Evolutionary conservation across 2,113 vertebrate genomes (phyloP).

Genomic region (Indri indri): DNA sequence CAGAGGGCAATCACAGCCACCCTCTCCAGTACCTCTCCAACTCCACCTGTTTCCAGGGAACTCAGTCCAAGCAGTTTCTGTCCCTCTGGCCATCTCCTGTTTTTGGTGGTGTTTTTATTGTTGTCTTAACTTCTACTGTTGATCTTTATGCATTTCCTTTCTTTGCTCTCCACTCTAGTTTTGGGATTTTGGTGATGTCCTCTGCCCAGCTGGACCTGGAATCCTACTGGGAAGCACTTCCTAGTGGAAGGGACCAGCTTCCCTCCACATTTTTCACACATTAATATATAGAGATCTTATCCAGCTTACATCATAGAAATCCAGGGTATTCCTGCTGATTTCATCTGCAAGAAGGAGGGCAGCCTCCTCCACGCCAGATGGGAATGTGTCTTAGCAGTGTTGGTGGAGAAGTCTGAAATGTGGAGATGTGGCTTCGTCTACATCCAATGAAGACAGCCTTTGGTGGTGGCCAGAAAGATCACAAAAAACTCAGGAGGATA

Average conservation of each 20-base stretch:
- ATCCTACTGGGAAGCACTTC: not conserved
- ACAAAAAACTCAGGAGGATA: not conserved
- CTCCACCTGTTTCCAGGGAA: not conserved
- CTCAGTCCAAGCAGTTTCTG: not conserved
- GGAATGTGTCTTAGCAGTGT: not conserved
- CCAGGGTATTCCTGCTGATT: not conserved
- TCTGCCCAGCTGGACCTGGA: not conserved
- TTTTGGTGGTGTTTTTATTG: too few relatives aligned
- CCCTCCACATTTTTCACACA: not conserved
- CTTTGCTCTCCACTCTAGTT: not conserved
- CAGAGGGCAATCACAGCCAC: too few relatives aligned
- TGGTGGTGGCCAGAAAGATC: not conserved
- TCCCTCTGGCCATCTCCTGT: accelerated
- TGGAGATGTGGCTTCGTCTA: not conserved
- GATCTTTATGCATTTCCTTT: not conserved
- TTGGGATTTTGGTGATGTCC: not conserved
- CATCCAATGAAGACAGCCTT: not conserved
- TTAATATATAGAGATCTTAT: not conserved
- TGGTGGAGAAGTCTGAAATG: not conserved
- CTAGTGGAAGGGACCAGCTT: not conserved
- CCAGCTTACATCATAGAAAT: not conserved
- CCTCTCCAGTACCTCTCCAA: not conserved
- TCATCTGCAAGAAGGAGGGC: not conserved
- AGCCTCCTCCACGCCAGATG: not conserved
- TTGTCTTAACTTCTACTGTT: not conserved